Evolutionary conservation across 35 echinoderm and acorn worm genomes (phyloP).

Genomic region (Heliocidaris tuberculata): DNA sequence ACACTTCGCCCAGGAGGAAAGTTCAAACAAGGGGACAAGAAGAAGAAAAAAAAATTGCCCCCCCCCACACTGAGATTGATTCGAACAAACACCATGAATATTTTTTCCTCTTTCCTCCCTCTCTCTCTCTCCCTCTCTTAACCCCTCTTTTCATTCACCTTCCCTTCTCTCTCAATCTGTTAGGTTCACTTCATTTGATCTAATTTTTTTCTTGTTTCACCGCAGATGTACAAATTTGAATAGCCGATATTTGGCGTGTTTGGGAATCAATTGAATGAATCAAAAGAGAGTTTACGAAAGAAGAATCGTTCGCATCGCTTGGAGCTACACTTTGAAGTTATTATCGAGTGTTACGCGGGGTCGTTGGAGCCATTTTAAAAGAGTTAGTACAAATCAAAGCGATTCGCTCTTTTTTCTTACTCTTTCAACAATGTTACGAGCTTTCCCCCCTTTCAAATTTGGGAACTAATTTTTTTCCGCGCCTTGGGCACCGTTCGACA

Average conservation of each 20-base stretch:
- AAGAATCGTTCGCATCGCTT: not conserved
- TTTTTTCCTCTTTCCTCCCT: not conserved
- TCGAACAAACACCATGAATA: slow-evolving; percentile 13
- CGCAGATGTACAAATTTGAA: slow-evolving; percentile 42
- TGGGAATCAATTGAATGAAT: slow-evolving; percentile 34
- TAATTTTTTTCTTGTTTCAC: slow-evolving; percentile 2
- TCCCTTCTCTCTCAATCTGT: slow-evolving; percentile 15
- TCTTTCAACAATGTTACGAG: slow-evolving; percentile 5
- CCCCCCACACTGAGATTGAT: slow-evolving; percentile 21
- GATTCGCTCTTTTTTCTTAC: not conserved
- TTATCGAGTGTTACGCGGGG: slow-evolving; percentile 1
- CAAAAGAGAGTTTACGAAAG: not conserved
- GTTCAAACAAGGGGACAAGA: not conserved
- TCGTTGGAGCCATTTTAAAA: not conserved
- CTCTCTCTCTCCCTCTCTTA: not conserved
- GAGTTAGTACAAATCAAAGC: not conserved
- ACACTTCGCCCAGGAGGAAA: not conserved
- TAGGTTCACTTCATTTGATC: not conserved
- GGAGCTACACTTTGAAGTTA: slow-evolving; percentile 10
- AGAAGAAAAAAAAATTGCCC: slow-evolving; percentile 9
- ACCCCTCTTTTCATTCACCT: slow-evolving; percentile 7
- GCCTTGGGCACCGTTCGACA: not conserved
- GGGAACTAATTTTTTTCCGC: slow-evolving; percentile 3
- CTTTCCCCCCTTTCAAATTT: slow-evolving; percentile 4
- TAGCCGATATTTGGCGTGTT: slow-evolving; percentile 32